Base-by-base conservation (phyloP, 2,888 invertebrate genomes). In the Stenodera caucasica region DNA sequence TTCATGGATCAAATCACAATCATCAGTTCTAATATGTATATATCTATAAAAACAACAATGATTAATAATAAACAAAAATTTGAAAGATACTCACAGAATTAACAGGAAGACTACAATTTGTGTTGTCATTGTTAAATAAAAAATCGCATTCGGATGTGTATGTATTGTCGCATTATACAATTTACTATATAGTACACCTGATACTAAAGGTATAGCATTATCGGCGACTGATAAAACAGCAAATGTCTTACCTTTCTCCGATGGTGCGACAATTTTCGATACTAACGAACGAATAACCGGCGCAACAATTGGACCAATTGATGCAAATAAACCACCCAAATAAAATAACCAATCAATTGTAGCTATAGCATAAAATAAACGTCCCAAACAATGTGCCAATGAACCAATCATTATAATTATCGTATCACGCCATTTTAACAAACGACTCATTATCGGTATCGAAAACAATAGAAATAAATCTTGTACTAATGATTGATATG, bases 261-360 rank as follows among this genome's bases (percentile, higher is more conserved):
- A 81, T 0, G 84, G 79, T 0, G 88, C 84, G 29, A 92, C 85
- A 23, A 91, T 83, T 81, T 93, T 93, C 0, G 92, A 92, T 0
- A 90, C 87, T 84, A 92, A 89, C 0, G 92, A 90, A n/a, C 93
- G 83, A 60, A 93, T 84, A 58, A 91, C 87, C 0, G 92, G 91
- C 0, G 90, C 90, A 0, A 91, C 89, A 52, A 89, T 85, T 0
- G 92, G 92, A 0, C 92, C 92, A 23, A 91, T 80, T n/a, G 90
- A 87, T 8, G 90, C 90, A 1, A 89, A 84, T 0, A 84, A 82
- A n/a, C 90, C 91, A 0, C 92, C 75, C 75, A 85, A 76, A 75
- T 91, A 92, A 79, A 92, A 86, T 1, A 87, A 64, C 57, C 80
- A 80, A 1, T 83, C 82, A 0, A 74, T 75, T 0, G 80, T 70